Conservation (phyloP, 1,140 invertebrate species). For the Nymphalis io region DNA sequence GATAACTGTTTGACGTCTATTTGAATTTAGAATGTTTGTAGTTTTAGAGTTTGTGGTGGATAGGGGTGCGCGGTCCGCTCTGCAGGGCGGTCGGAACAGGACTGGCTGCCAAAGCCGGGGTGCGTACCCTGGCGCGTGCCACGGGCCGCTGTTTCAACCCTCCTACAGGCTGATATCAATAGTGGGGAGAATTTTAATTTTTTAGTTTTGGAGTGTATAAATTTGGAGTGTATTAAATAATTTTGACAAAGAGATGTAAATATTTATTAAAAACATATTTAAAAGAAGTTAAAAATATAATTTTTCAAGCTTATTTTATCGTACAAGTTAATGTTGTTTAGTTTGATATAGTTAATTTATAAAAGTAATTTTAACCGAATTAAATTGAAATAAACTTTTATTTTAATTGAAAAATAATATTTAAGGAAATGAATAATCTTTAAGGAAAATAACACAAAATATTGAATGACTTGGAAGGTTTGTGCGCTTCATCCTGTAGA, state of each 20-base stretch:
- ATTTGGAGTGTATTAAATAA: no score
- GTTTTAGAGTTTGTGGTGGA: conserved; percentile 38
- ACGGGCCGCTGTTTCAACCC: conserved; percentile 56
- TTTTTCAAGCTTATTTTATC: no score
- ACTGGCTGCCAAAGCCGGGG: conserved; percentile 61
- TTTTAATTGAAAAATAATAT: no score
- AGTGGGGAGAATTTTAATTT: conserved; percentile 18
- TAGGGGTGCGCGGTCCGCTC: conserved; percentile 74
- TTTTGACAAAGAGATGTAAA: neutral
- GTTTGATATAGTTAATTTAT: no score
- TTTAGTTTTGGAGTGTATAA: no score
- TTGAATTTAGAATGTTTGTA: conserved; percentile 29
- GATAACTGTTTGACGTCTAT: conserved; percentile 23
- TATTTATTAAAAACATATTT: neutral
- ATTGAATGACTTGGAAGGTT: neutral
- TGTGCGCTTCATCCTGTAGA: conserved; percentile 42
- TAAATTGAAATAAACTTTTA: no score
- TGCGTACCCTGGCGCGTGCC: conserved; percentile 66
- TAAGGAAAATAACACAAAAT: no score
- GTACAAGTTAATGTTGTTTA: no score
- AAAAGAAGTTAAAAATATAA: no score
- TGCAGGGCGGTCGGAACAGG: conserved; percentile 62
- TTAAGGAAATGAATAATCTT: no score
- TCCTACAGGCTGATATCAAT: conserved; percentile 48
- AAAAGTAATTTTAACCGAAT: no score